These are phyloP conservation scores for Pollenia angustigena DNA, from an alignment of 2,888 invertebrate genomes.

Conservation along the genomic window DNA sequence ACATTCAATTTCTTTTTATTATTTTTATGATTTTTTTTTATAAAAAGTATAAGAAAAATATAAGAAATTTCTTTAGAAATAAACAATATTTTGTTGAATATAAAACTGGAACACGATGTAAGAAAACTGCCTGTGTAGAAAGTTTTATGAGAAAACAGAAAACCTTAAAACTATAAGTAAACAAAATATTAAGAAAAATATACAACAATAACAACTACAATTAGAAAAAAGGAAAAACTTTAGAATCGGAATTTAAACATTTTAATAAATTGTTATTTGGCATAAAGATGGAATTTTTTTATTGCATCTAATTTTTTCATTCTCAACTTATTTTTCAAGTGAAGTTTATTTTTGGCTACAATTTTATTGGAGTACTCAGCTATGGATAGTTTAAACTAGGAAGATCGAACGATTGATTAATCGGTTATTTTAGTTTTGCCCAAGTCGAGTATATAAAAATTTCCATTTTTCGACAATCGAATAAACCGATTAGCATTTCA, in stretches of 20 bases:
- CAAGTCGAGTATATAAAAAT: too few relatives aligned
- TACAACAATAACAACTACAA: neutral
- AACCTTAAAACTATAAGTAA: constrained; percentile 15
- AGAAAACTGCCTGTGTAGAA: constrained; percentile 20
- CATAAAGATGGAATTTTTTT: constrained; percentile 1
- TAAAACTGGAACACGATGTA: neutral
- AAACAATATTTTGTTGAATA: constrained; percentile 51
- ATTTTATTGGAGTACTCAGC: neutral
- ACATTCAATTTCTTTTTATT: constrained; percentile 7
- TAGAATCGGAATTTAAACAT: constrained; percentile 15
- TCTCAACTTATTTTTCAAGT: neutral
- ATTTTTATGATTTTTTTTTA: neutral
- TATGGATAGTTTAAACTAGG: too few relatives aligned
- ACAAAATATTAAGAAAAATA: constrained; percentile 12
- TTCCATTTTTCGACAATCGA: too few relatives aligned
- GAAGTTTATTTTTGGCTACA: neutral
- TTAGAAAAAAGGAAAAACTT: neutral
- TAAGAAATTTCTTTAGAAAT: constrained; percentile 36
- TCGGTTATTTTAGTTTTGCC: too few relatives aligned
- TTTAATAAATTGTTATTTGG: constrained; percentile 19
- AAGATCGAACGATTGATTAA: too few relatives aligned
- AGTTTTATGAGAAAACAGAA: constrained; percentile 41
- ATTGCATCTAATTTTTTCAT: neutral
- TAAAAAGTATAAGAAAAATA: constrained; percentile 24
- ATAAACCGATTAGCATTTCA: too few relatives aligned